Evolutionary conservation across 2,888 invertebrate species (phyloP), one percentile per base, ranked within the genome.

Genomic region (Laothoe populi): DNA sequence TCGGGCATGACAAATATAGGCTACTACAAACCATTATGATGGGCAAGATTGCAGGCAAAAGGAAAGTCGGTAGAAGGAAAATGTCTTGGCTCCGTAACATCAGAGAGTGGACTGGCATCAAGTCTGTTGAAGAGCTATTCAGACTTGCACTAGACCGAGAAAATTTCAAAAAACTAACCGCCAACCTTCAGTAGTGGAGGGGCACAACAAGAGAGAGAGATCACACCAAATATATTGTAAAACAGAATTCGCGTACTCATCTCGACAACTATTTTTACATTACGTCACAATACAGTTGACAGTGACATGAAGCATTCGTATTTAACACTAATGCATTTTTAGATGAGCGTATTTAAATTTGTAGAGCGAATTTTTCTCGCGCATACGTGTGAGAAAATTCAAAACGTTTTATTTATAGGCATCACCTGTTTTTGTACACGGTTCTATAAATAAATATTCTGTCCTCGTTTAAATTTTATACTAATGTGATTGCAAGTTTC

Each of bases 401-500:
- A 2, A 24, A 16, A 35, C 23, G 24, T 35, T 16, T 31, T 53
- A 53, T 53, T 53, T 53, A 31, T 35, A 35, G 35, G 1, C 21
- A 35, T 53, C 53, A 53, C 53, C 53, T 21, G 35, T 31, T 31
- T 21, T 16, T 31, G 8, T 13, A 49, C 26, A 31, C 7, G 48
- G 21, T 26, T 26, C 49, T 31, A 49, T 31, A 26, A 48, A 24
- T 48, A 48, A 4, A 31, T 49, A 3, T 23, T 35, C 31, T 44
- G 19, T 53, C 35, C 53, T 35, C 53, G 31, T 53, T 53, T 35
- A 53, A 53, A 53, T 53, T 19, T 53, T 53, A 35, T 35, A 53
- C 35, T 35, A 35, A 53, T 53, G 53, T 19, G 35, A 35, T 53
- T 53, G 4, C 35, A 13, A 26, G 19, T 21, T 26, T 19, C 31